phyloP scores from a whole-genome alignment of 1,140 invertebrate species.

The Drosophila busckii region DNA sequence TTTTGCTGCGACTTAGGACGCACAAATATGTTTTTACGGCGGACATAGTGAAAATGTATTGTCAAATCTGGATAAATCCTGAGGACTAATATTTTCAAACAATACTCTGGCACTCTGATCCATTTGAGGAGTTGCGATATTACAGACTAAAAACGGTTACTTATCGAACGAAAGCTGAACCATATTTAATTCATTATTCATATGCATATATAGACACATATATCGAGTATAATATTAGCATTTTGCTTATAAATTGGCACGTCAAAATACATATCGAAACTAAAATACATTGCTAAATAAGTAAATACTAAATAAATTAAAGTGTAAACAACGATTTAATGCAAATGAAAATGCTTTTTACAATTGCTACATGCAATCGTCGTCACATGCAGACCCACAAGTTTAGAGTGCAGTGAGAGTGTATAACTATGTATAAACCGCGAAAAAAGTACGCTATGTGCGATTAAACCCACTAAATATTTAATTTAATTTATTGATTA shows the following conservation, averaged over 20 bases:
- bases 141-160: constrained; percentile 43
- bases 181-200: constrained; percentile 21
- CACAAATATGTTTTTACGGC: background rate
- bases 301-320: constrained; percentile 17
- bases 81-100: constrained; percentile 58
- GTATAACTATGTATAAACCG: no score
- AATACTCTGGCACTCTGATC: constrained; percentile 62
- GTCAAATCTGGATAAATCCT: constrained; percentile 45
- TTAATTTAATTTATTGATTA: no score
- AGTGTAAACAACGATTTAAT: constrained; percentile 1
- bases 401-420: no score
- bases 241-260: constrained; percentile 53
- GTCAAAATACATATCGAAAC: constrained; percentile 23
- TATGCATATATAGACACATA: constrained; percentile 7
- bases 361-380: no score
- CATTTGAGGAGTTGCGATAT: no score
- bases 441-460: no score
- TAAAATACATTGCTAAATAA: no score
- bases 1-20: no score
- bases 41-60: constrained; percentile 71
- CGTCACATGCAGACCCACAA: no score
- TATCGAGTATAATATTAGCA: background rate
- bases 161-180: constrained; percentile 30
- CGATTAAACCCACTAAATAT: no score
- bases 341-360: no score